Conservation (phyloP, 2,888 invertebrate genomes). For the Lithophane semibrunnea region DNA sequence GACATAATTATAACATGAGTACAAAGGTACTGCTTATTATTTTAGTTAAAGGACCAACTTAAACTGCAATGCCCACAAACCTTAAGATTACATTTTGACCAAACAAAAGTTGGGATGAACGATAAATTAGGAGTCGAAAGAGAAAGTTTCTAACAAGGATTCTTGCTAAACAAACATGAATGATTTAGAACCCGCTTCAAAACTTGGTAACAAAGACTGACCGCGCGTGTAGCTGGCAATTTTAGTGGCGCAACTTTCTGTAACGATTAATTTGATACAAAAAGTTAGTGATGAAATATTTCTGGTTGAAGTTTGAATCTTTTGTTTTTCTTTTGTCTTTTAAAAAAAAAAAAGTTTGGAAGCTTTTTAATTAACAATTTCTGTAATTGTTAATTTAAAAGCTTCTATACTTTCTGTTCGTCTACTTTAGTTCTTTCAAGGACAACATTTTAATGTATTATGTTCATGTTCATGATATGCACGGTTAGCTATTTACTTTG, state of each 20-base stretch:
- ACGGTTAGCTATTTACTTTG: too few relatives aligned
- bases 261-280: conserved; percentile 32
- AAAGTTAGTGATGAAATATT: conserved; percentile 44
- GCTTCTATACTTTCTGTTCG: too few relatives aligned
- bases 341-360: too few relatives aligned
- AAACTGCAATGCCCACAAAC: conserved; percentile 11
- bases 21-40: too few relatives aligned
- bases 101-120: conserved; percentile 40
- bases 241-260: conserved; percentile 36
- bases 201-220: conserved; percentile 45
- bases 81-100: conserved; percentile 43
- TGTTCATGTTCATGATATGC: too few relatives aligned
- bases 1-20: too few relatives aligned
- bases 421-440: background rate
- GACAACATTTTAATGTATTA: too few relatives aligned
- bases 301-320: background rate
- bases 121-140: conserved; percentile 54
- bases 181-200: conserved; percentile 54
- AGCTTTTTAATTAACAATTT: too few relatives aligned
- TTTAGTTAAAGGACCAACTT: too few relatives aligned
- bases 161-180: conserved; percentile 60
- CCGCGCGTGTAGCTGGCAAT: conserved; percentile 25
- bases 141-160: conserved; percentile 53
- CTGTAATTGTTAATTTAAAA: background rate
- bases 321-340: too few relatives aligned